phyloP scores from a whole-genome alignment of 2,888 invertebrate genomes.

The Clivina fossor region DNA sequence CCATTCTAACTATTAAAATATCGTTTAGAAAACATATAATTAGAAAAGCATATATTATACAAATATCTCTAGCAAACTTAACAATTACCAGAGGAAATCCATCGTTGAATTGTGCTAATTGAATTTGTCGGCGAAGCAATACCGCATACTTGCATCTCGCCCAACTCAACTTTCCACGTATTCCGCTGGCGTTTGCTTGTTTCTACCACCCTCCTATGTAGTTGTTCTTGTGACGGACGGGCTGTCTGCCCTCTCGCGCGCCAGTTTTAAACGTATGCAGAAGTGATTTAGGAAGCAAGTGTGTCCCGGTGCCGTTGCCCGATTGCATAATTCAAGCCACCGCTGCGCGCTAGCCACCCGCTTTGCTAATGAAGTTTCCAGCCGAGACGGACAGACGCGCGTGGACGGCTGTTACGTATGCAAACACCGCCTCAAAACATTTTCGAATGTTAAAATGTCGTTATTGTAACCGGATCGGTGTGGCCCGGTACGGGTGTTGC shows the following conservation, averaged over 20 bases:
- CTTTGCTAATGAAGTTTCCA: constrained; percentile 31
- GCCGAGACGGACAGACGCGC: constrained; percentile 9
- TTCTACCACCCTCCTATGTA: not conserved
- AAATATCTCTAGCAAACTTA: too few species aligned
- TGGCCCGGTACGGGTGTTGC: too few species aligned
- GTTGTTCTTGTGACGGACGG: not conserved
- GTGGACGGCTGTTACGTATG: constrained; percentile 26
- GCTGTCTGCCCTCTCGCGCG: not conserved
- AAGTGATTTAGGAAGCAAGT: constrained; percentile 24
- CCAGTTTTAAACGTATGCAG: constrained; percentile 19
- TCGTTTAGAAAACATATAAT: too few species aligned
- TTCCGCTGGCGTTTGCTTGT: too few species aligned
- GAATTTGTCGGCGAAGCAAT: too few species aligned
- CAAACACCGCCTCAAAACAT: constrained; percentile 32
- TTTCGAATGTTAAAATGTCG: constrained; percentile 14
- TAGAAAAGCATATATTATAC: too few species aligned
- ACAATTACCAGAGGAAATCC: too few species aligned
- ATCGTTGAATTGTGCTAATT: too few species aligned
- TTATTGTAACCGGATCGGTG: constrained; percentile 27
- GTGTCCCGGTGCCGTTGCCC: constrained; percentile 13
- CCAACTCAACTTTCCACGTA: too few species aligned
- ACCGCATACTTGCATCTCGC: too few species aligned
- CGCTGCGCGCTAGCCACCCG: constrained; percentile 17
- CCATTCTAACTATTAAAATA: too few species aligned
- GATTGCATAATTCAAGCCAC: constrained; percentile 29